Base-by-base conservation (phyloP, 2,888 invertebrate genomes). In the Sceliomorpha sp. region DNA sequence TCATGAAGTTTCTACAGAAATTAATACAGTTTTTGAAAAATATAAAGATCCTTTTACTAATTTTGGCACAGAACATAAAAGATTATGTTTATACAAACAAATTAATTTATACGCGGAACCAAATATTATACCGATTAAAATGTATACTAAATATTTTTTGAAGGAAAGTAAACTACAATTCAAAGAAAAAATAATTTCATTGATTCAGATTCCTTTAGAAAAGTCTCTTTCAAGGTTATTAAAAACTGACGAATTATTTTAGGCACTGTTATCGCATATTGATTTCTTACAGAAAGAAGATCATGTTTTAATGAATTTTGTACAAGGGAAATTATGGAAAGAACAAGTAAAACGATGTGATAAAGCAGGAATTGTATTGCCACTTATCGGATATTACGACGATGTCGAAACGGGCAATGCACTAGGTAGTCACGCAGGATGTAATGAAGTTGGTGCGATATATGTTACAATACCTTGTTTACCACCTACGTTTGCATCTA, bases 401-500 rank as follows among this genome's bases (percentile, higher is more conserved):
- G 56, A 48, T 24, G 1, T 47, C 0, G 63, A 44, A 42, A 24
- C 44, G 1, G 15, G 62, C 1, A 62, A 62, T 26, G 53, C 40
- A 0, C 37, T 62, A 17, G 47, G 51, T 13, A 15, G 17, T 8
- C 62, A 62, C 51, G 40, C 45, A 8, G 47, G 62, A 1, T 10
- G 27, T 20, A 62, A 53, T 53, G 14, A 20, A 13, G 20, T 62
- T 13, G 53, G 53, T n/a, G 47, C 47, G 1, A 20, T 62, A 7
- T 62, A 62, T 34, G 34, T 14, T 7, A 55, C 36, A 29, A 42
- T 63, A n/a, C 56, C 63, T 26, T 48, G 42, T 50, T 42, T 63
- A n/a, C 55, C 63, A 0, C 42, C 48, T 6, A 39, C 15, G 14
- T 51, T 51, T 62, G 13, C 34, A 5, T 51, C 51, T 2, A 62